Base-by-base conservation (phyloP, 37 sponge, comb jelly and placozoan species). In the Chondrilla cf. caribensis region DNA sequence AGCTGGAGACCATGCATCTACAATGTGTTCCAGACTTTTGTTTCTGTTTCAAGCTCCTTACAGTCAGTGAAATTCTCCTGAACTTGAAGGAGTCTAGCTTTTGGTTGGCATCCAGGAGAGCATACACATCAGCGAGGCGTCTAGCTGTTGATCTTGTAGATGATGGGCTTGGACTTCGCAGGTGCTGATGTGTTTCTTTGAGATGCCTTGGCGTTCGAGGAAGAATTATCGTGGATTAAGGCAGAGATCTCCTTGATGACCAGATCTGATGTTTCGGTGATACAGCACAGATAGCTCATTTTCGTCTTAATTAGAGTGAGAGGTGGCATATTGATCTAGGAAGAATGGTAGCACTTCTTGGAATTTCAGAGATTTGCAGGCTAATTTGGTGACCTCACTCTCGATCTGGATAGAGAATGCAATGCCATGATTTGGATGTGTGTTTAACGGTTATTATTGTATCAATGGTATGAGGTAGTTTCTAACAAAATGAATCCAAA, bases 1-100 rank as follows among this genome's bases (percentile, higher is more conserved):
- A 18, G 57, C 5, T 54, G 25, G 33, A n/a, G n/a, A n/a, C 5
- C 43, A 25, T 8, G 22, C 79, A 25, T 78, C 58, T 28, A 54
- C 28, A 55, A 78, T 78, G 5, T n/a, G 54, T 15, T 75, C 77
- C 77, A 75, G 38, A 75, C 42, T 9, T 36, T 32, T 35, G 57
- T 55, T 55, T 55, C 57, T 55, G 17, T 55, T 55, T 55, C 57
- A 19, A 55, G 57, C 57, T 55, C 57, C 57, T 19, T 55, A 17
- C 57, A 55, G 57, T 55, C 57, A 55, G 57, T 17, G 17, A 55
- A 55, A 11, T 11, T 55, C 57, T 55, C 17, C 17, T 55, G 57
- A 17, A 55, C 57, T 55, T 55, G 57, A 17, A 55, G 57, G 17
- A 55, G 57, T 55, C 57, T 55, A 55, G 57, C 57, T 55, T n/a